Conservation (phyloP, 2,888 invertebrate genomes). For the Loripinus fragilis region DNA sequence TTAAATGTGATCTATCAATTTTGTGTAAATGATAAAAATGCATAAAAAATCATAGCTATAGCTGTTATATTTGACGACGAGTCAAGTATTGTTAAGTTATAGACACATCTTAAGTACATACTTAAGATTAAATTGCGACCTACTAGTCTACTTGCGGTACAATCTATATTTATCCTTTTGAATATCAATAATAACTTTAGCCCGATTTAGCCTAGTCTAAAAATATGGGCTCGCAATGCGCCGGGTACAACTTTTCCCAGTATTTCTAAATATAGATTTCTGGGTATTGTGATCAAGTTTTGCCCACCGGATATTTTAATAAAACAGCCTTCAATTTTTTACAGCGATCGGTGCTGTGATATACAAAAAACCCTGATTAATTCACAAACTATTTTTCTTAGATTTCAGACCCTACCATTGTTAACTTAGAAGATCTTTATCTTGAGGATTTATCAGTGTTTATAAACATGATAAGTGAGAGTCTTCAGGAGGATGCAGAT, state of each 20-base stretch:
- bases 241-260: conserved; percentile 27
- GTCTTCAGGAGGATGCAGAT: not conserved
- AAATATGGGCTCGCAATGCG: not conserved
- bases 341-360: no score
- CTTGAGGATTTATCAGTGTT: not conserved
- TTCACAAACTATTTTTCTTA: not conserved
- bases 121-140: not conserved
- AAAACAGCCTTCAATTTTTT: no score
- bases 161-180: not conserved
- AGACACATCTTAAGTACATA: not conserved
- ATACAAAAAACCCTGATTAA: not conserved
- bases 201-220: no score
- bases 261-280: conserved; percentile 11
- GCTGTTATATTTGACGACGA: no score
- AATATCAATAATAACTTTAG: not conserved
- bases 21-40: no score
- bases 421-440: not conserved
- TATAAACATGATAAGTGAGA: not conserved
- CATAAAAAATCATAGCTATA: no score
- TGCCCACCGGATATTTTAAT: no score
- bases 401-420: not conserved
- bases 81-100: not conserved
- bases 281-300: not conserved
- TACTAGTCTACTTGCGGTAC: not conserved
- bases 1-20: no score